phyloP scores from a whole-genome alignment of 2,113 vertebrate species.

The Tetrax tetrax region DNA sequence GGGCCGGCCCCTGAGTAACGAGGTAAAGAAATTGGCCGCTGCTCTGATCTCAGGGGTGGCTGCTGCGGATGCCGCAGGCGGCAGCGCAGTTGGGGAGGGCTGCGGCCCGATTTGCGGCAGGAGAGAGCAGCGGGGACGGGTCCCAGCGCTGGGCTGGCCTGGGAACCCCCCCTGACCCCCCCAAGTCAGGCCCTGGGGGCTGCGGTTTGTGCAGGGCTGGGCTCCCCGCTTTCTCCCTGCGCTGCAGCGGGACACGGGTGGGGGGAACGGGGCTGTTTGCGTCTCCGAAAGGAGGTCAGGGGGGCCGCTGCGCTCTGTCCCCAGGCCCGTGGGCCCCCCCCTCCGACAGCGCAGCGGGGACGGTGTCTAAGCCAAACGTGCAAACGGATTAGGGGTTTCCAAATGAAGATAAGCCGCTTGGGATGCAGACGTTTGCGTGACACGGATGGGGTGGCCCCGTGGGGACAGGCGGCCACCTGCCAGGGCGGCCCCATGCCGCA shows the following conservation, averaged over 20 bases:
- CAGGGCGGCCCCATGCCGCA: neutral
- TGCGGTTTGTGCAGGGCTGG: neutral
- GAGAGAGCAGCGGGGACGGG: neutral
- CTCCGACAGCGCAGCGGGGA: neutral
- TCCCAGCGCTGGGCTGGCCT: neutral
- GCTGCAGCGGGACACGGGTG: rapidly evolving
- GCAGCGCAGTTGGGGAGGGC: neutral
- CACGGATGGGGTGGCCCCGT: rapidly evolving
- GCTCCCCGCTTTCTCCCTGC: rapidly evolving
- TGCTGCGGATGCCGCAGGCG: rapidly evolving
- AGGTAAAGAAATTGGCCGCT: neutral
- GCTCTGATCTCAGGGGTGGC: rapidly evolving
- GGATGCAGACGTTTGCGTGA: neutral
- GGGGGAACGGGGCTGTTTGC: neutral
- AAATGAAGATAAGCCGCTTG: conserved; percentile 49
- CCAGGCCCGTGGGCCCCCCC: rapidly evolving
- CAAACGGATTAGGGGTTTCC: conserved; percentile 56
- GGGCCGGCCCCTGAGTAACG: neutral
- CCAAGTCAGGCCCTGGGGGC: neutral
- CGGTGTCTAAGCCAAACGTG: neutral
- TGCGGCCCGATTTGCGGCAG: neutral
- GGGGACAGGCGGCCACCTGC: neutral
- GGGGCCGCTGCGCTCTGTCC: neutral
- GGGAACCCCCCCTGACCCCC: too few species aligned
- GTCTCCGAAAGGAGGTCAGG: neutral